Conservation (phyloP, 2,797 vertebrate species). For the Platyrinchus mystaceus region DNA sequence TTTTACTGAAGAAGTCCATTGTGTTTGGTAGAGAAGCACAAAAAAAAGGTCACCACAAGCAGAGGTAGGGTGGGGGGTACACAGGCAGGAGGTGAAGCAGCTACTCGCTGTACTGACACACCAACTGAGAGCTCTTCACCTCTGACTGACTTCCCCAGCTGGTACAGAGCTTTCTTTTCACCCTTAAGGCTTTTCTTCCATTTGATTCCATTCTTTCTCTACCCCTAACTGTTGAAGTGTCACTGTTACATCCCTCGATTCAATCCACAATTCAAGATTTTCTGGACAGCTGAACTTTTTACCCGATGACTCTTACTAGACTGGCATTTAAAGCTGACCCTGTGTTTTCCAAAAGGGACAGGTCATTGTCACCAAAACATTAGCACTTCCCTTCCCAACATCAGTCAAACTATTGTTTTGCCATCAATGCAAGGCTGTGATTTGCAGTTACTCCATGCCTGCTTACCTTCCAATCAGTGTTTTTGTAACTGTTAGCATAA, state of each 20-base stretch:
- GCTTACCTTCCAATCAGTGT: background rate
- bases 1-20: background rate
- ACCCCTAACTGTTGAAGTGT: background rate
- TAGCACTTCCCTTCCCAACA: background rate
- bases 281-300: conserved; percentile 15
- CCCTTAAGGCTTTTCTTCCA: background rate
- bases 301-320: background rate
- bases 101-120: background rate
- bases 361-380: background rate
- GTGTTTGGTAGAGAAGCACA: background rate
- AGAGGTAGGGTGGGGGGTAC: background rate
- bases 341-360: background rate
- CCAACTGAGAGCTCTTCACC: background rate
- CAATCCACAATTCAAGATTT: background rate
- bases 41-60: background rate
- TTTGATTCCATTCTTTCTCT: background rate
- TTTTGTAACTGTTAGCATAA: background rate
- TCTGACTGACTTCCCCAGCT: background rate
- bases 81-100: background rate
- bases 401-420: background rate
- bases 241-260: background rate
- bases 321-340: conserved; percentile 2
- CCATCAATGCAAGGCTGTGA: background rate
- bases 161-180: background rate
- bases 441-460: background rate